phyloP scores from a whole-genome alignment of 2,797 vertebrate genomes.

The Artibeus lituratus region DNA sequence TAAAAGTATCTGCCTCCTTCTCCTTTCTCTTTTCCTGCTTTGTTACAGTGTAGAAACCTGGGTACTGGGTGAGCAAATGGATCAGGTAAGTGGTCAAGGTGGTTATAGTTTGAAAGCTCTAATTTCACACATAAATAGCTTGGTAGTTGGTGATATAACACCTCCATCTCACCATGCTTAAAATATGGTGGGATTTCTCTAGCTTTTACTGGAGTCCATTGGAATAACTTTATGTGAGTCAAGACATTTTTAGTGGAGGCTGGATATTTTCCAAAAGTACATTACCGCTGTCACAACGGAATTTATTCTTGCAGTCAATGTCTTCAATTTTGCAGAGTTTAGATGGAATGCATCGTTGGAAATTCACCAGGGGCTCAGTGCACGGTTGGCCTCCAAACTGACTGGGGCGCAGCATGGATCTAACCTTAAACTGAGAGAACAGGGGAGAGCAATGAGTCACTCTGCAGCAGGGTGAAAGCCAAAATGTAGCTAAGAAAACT shows the following conservation, averaged over 20 bases:
- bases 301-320: slow-evolving; percentile 87
- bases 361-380: slow-evolving; percentile 82
- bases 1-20: background rate
- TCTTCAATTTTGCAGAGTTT: slow-evolving; percentile 87
- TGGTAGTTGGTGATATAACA: background rate
- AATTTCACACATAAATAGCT: background rate
- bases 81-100: background rate
- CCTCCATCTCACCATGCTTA: background rate
- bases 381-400: slow-evolving; percentile 92
- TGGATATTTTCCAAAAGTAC: slow-evolving; percentile 15
- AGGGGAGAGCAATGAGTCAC: background rate
- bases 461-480: background rate
- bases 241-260: background rate
- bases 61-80: background rate
- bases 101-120: background rate
- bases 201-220: background rate
- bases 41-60: background rate
- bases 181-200: background rate
- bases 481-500: background rate
- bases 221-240: background rate
- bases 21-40: background rate
- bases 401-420: slow-evolving; percentile 83
- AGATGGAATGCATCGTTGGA: slow-evolving; percentile 84
- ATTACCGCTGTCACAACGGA: slow-evolving; percentile 91
- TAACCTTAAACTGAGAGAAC: slow-evolving; percentile 85